Percentiles rank a stretch among this genome's conserved stretches.
Conservation (phyloP, 2,113 vertebrate species). For the Rafetus swinhoei region DNA sequence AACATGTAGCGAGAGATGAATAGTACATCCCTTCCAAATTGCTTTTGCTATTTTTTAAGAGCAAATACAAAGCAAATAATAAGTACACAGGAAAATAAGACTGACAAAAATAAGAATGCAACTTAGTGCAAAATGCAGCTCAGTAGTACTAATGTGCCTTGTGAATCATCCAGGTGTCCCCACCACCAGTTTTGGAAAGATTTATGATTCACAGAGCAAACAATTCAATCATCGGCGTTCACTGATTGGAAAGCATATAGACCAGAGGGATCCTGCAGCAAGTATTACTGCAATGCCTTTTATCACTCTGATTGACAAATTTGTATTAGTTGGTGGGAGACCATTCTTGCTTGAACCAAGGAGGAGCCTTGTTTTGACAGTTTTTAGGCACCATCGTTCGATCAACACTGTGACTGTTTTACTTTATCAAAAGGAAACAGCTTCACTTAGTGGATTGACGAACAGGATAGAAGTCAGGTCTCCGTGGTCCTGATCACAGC, state of each 20-base stretch:
- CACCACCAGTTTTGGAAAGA: conserved; percentile 36
- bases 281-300: conserved; percentile 40
- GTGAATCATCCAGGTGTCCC: conserved; percentile 7
- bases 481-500: not conserved
- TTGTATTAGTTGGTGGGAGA: conserved; percentile 46
- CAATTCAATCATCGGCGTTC: conserved; percentile 28
- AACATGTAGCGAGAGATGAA: not conserved
- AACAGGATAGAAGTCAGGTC: not conserved
- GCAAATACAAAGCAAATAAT: not conserved
- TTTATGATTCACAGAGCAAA: conserved; percentile 32
- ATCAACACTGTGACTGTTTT: not conserved
- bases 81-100: not conserved
- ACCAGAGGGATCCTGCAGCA: conserved; percentile 33
- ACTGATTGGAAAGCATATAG: conserved; percentile 37
- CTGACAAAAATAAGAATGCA: not conserved
- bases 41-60: not conserved
- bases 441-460: rapidly evolving
- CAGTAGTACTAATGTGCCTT: not conserved
- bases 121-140: not conserved
- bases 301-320: conserved; percentile 9
- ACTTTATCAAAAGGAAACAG: not conserved
- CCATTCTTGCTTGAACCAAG: conserved; percentile 45
- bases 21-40: not conserved
- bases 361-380: conserved; percentile 41
- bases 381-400: conserved; percentile 43